Evolutionary conservation across 1,140 invertebrate genomes (phyloP).

Genomic region (Leptinotarsa defecta): DNA sequence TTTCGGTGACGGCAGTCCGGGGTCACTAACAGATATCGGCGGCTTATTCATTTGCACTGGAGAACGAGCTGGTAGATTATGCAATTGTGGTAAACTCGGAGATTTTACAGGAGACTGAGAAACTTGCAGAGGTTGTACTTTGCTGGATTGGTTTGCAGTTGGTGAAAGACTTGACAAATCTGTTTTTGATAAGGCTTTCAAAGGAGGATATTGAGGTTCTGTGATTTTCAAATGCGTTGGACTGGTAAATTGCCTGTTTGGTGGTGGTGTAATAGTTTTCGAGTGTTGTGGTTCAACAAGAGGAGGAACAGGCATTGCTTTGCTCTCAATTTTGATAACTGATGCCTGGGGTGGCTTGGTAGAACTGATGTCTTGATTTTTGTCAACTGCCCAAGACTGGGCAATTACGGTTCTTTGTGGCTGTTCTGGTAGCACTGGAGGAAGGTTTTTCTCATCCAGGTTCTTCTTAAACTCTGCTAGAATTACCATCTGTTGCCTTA

Average conservation of each 20-base stretch:
- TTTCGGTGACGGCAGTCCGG: slow-evolving; percentile 36
- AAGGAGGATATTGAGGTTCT: slow-evolving; percentile 26
- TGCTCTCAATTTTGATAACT: slow-evolving; percentile 26
- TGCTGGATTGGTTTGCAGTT: background rate
- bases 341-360: slow-evolving; percentile 6
- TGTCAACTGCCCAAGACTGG: slow-evolving; percentile 56
- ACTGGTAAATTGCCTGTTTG: background rate
- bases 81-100: slow-evolving; percentile 30
- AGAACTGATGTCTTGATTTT: slow-evolving; percentile 24
- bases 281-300: background rate
- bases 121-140: background rate
- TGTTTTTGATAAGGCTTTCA: slow-evolving; percentile 21
- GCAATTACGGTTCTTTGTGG: slow-evolving; percentile 56
- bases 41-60: slow-evolving; percentile 38
- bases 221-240: slow-evolving; percentile 27
- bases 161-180: background rate
- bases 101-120: slow-evolving; percentile 18
- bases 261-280: background rate
- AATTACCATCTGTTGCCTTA: slow-evolving; percentile 37
- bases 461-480: slow-evolving; percentile 37
- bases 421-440: slow-evolving; percentile 38
- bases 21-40: background rate
- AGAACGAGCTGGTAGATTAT: slow-evolving; percentile 45
- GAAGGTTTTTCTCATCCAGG: slow-evolving; percentile 23
- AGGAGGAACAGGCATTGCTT: background rate